Base-by-base conservation (phyloP, 2,888 invertebrate genomes). In the Cistogaster globosa region DNA sequence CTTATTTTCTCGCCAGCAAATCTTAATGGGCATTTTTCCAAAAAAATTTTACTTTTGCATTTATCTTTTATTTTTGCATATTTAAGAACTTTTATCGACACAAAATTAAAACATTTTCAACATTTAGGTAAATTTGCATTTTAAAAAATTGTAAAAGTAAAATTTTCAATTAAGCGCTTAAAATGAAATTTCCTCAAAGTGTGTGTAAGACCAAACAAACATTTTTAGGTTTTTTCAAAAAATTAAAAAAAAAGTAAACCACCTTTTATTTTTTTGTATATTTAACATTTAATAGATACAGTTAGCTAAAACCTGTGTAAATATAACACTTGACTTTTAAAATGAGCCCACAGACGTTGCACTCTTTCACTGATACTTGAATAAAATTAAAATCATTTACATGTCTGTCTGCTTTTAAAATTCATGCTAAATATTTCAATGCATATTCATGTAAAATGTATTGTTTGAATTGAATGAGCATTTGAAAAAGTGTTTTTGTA, bases 111-210 rank as follows among this genome's bases (percentile, higher is more conserved):
- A 78, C 78, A 75, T 85, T 75, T 80, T 8, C 71, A 51, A 55
- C 48, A 7, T 57, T 63, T 76, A 58, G 57, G 55, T 32, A 42
- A 42, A 42, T 22, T 42, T 32, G 6, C 32, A 22, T 2, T 68
- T 68, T 8, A 57, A 71, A 53, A 53, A 45, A 48, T 48, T 63
- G 26, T 55, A 53, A 75, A 78, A 78, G 63, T 63, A 74, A 72
- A 53, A 60, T 76, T 78, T 85, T 85, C 81, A 85, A 85, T 85
- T 85, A 85, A 85, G 82, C 69, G 78, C 51, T 82, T 85, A 85
- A 85, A 85, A 78, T 74, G 60, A 79, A 78, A 82, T 82, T 78
- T 85, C 85, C 85, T 51, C 78, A 51, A 74, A 63, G 62, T 5
- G 42, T 42, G 9, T 38, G 9, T 57, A 74, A 1, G 57, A 48